phyloP scores from a whole-genome alignment of 1,140 invertebrate genomes.

The Heliothis subflexa region DNA sequence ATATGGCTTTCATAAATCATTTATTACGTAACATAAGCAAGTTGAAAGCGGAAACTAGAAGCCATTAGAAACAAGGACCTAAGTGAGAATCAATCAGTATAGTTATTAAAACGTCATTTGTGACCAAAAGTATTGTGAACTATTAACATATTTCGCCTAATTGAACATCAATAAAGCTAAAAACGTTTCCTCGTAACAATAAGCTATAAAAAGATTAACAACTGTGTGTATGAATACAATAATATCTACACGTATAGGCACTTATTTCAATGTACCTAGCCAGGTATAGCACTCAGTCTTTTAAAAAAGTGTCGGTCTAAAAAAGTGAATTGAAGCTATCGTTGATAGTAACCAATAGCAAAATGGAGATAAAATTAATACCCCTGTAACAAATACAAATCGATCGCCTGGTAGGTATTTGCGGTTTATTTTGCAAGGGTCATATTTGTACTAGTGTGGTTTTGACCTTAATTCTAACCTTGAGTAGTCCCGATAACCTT shows the following conservation, averaged over 20 bases:
- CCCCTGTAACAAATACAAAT: background rate
- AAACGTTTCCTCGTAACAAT: slow-evolving; percentile 37
- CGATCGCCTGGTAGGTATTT: background rate
- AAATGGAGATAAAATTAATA: too few species aligned
- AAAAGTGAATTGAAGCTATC: too few species aligned
- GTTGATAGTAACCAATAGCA: too few species aligned
- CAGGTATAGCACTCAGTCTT: too few species aligned
- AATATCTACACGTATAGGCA: too few species aligned
- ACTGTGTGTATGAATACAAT: too few species aligned
- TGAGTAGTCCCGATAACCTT: background rate
- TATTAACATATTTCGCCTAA: background rate
- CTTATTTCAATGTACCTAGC: too few species aligned
- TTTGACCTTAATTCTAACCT: background rate
- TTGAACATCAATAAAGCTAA: slow-evolving; percentile 1
- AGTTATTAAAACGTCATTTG: slow-evolving; percentile 12
- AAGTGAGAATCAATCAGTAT: slow-evolving; percentile 11
- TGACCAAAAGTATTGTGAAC: background rate
- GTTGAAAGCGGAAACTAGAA: background rate
- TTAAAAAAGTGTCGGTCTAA: too few species aligned
- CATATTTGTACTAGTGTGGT: slow-evolving; percentile 1
- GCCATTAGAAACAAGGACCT: background rate
- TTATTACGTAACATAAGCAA: slow-evolving; percentile 2
- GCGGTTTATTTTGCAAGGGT: background rate
- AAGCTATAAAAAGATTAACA: background rate
- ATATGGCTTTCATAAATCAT: slow-evolving; percentile 6